A percentile compares a stretch with the other conserved stretches of the same genome.
These are phyloP conservation scores for Sebastes umbrosus DNA, from an alignment of 2,797 vertebrate species.

Conservation along the genomic window DNA sequence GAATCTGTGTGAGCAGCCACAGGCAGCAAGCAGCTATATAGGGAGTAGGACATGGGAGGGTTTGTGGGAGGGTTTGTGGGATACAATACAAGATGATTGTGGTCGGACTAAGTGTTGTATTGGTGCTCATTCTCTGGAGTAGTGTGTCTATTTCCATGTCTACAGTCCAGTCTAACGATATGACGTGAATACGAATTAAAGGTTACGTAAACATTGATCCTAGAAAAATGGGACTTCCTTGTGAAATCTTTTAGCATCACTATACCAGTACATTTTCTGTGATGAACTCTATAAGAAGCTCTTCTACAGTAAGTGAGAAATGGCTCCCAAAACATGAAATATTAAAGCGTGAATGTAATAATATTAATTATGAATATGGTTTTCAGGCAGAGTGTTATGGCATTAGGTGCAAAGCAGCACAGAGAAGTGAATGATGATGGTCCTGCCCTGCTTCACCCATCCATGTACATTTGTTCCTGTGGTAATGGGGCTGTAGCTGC, in stretches of 20 bases:
- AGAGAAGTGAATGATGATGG: conserved; percentile 15
- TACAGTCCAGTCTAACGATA: not conserved
- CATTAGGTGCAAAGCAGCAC: conserved; percentile 22
- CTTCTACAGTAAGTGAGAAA: conserved; percentile 22
- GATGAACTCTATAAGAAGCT: not conserved
- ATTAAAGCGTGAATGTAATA: conserved; percentile 31
- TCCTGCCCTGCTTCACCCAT: not conserved
- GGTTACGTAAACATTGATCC: conserved; percentile 35
- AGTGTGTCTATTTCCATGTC: conserved; percentile 23
- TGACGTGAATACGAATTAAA: conserved; percentile 39
- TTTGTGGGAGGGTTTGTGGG: not conserved
- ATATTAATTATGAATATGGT: conserved; percentile 42
- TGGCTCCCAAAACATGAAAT: conserved; percentile 28
- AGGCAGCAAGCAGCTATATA: not conserved
- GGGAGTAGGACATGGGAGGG: not conserved
- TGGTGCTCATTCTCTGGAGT: conserved; percentile 18
- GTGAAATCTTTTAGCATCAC: conserved; percentile 16
- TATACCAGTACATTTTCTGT: not conserved
- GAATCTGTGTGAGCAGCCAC: conserved; percentile 11
- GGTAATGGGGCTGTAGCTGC: not conserved
- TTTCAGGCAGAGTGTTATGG: conserved; percentile 5
- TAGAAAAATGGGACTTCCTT: conserved; percentile 17
- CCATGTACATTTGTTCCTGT: conserved; percentile 6
- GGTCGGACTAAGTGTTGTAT: not conserved
- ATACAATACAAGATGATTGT: not conserved